phyloP scores from a whole-genome alignment of 2,113 vertebrate genomes.

The Centrocercus urophasianus region DNA sequence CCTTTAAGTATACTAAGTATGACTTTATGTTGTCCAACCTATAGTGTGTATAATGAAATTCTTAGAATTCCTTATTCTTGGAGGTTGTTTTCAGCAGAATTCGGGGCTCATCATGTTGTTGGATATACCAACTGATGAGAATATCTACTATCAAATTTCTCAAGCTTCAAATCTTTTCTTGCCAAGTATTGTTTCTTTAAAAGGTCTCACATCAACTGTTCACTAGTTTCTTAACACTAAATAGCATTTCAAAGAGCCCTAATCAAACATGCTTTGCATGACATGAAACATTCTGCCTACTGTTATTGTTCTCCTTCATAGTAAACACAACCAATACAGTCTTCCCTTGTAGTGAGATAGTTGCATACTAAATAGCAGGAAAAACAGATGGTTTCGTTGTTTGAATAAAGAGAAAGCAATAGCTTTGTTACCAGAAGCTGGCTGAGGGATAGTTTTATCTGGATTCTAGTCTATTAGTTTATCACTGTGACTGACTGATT shows the following conservation, averaged over 20 bases:
- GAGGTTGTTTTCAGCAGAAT: not conserved
- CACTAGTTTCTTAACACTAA: not conserved
- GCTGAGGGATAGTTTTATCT: slow-evolving; percentile 14
- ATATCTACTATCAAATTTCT: not conserved
- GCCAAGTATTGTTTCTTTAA: not conserved
- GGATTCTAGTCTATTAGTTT: slow-evolving; percentile 5
- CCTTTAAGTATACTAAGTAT: not conserved
- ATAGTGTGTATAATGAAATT: not conserved
- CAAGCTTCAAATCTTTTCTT: not conserved
- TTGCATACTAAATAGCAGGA: not conserved
- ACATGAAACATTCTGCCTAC: not conserved
- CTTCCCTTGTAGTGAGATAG: not conserved
- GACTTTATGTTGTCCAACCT: not conserved
- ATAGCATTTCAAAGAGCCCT: not conserved
- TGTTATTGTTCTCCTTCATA: not conserved
- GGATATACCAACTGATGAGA: not conserved
- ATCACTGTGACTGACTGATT: slow-evolving; percentile 29
- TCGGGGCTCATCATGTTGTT: not conserved
- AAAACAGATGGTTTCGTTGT: not conserved
- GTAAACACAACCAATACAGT: not conserved
- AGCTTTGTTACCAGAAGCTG: not conserved
- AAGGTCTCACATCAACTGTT: not conserved
- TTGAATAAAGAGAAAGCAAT: not conserved
- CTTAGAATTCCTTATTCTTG: not conserved
- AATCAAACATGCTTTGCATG: not conserved